Percentiles rank a stretch among this genome's conserved stretches.
These are phyloP conservation scores for Agrochola circellaris DNA, from an alignment of 2,888 invertebrate species.

Conservation along the genomic window DNA sequence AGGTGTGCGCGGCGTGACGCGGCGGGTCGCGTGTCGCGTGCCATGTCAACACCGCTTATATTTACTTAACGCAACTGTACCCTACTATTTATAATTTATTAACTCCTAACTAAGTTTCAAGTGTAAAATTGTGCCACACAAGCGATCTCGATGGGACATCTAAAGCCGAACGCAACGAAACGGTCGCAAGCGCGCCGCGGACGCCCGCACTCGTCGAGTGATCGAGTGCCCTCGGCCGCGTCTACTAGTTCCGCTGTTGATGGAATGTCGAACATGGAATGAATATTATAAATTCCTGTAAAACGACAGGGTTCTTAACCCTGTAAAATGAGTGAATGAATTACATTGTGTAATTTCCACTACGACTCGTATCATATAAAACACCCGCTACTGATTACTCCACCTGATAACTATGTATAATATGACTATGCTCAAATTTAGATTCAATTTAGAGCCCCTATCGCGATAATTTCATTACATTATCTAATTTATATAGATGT, in stretches of 20 bases:
- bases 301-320: slow-evolving; percentile 81
- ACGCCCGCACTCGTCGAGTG: background rate
- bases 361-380: slow-evolving; percentile 83
- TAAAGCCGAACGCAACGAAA: slow-evolving; percentile 79
- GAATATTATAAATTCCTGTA: slow-evolving; percentile 81
- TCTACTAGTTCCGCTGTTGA: slow-evolving; percentile 65
- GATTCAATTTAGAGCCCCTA: slow-evolving; percentile 81
- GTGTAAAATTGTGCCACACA: slow-evolving; percentile 89
- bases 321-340: slow-evolving; percentile 76
- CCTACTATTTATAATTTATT: slow-evolving; percentile 87
- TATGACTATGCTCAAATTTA: slow-evolving; percentile 78
- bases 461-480: slow-evolving; percentile 78
- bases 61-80: slow-evolving; percentile 79
- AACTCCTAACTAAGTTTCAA: slow-evolving; percentile 87
- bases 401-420: slow-evolving; percentile 76
- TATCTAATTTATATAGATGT: slow-evolving; percentile 82
- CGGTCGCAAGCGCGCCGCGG: slow-evolving; percentile 64
- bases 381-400: slow-evolving; percentile 80
- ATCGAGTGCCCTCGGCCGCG: slow-evolving; percentile 36
- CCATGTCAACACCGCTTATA: slow-evolving; percentile 74
- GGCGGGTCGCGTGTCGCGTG: slow-evolving; percentile 64
- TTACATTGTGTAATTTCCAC: slow-evolving; percentile 76
- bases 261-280: slow-evolving; percentile 76
- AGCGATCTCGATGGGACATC: slow-evolving; percentile 83
- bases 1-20: slow-evolving; percentile 62